Base-by-base conservation (phyloP, 2,113 vertebrate species). In the Laterallus jamaicensis region DNA sequence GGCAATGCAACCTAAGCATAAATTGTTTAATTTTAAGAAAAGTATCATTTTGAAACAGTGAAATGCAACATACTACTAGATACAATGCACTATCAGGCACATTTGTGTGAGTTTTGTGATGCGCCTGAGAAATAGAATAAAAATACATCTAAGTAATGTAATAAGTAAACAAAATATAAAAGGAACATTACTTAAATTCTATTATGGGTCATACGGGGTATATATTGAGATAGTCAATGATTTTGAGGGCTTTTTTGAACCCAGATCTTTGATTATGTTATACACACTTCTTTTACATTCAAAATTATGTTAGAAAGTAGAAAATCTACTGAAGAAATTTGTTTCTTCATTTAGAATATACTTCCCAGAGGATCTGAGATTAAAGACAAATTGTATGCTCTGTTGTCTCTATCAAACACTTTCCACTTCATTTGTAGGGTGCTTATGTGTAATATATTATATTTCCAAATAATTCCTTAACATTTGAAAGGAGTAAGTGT, bases 1-100 rank as follows among this genome's bases (percentile, higher is more conserved):
- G 40, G 15, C 85, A 97, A 79, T 95, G 84, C 35, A 91, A 91
- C 96, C 91, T 91, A 95, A 95, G 87, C 73, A 90, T 55, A 79
- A 87, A 75, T 40, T 37, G 49, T 35, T 50, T 93, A 42, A 49
- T 49, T 49, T 49, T 95, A 93, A 26, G 11, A 66, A 90, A 86
- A 7, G 6, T 90, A 84, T 94, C 15, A 92, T 97, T 97, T 94
- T 74, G 44, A 96, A 93, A 93, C 28, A 21, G 15, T 90, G 64
- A 88, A 96, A 86, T 2, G 17, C 63, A 81, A 90, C 76, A 50
- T 75, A 91, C 29, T 94, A 28, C 19, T 74, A 47, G n/a, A 49
- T 81, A 82, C 68, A 68, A 50, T 50, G 56, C 28, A 90, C 49
- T 58, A 24, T 3, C 20, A 92, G 78, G 66, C 39, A 84, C 2